Evolutionary conservation across 2,888 invertebrate species (phyloP).

Genomic region (Hylaea fasciaria): DNA sequence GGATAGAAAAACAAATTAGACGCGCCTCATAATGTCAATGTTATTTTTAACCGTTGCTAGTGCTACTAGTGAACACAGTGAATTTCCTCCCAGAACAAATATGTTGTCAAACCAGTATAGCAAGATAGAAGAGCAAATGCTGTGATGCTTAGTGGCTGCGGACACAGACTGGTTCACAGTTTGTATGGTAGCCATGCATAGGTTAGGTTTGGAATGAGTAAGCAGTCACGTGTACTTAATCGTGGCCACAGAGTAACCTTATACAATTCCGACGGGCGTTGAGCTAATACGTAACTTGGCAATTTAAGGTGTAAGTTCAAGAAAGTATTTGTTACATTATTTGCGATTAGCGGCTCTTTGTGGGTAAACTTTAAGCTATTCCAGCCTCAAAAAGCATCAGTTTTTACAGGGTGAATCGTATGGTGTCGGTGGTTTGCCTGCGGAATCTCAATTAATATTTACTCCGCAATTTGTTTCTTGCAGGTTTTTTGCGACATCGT

Average conservation of each 20-base stretch:
- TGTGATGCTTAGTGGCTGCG: background rate
- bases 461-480: background rate
- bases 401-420: too few species aligned
- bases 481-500: slow-evolving; percentile 97
- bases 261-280: background rate
- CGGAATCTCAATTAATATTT: background rate
- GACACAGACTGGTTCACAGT: background rate
- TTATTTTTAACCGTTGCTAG: slow-evolving; percentile 9
- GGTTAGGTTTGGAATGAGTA: slow-evolving; percentile 1
- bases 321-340: too few species aligned
- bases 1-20: background rate
- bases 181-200: background rate
- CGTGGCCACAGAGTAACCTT: background rate
- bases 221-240: slow-evolving; percentile 1
- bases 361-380: too few species aligned
- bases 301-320: too few species aligned
- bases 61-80: too few species aligned
- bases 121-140: slow-evolving; percentile 11
- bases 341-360: too few species aligned
- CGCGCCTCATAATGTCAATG: background rate
- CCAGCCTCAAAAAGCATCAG: too few species aligned
- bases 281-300: background rate
- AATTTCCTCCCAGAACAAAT: slow-evolving; percentile 17
- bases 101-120: slow-evolving; percentile 34
- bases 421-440: too few species aligned